Conservation (phyloP, 2,888 invertebrate genomes). For the Athripsodes cinereus region DNA sequence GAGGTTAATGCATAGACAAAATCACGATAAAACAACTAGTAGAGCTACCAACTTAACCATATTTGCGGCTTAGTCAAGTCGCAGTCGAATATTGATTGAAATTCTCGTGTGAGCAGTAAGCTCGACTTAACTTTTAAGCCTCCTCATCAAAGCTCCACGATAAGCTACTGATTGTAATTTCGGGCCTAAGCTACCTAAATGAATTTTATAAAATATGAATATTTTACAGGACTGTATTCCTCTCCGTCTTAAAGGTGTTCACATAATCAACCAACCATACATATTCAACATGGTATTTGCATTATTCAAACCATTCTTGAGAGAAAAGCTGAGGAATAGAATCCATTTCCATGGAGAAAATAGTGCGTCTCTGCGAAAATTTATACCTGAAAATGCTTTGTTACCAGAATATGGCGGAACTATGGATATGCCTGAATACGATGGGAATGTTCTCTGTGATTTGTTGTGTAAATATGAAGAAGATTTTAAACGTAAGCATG, state of each 20-base stretch:
- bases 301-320: slow-evolving; percentile 81
- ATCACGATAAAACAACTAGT: too few species aligned
- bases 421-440: slow-evolving; percentile 55
- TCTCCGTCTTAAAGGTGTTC: slow-evolving; percentile 75
- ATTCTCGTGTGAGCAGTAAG: too few species aligned
- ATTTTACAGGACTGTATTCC: slow-evolving; percentile 70
- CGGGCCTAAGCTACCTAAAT: too few species aligned
- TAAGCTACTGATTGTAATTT: too few species aligned
- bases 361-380: slow-evolving; percentile 51
- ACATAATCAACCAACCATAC: slow-evolving; percentile 81
- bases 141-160: too few species aligned
- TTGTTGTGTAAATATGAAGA: slow-evolving; percentile 61
- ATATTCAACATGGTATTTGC: slow-evolving; percentile 82
- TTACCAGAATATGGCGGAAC: slow-evolving; percentile 63
- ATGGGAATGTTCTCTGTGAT: slow-evolving; percentile 59
- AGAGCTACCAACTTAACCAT: too few species aligned
- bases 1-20: too few species aligned
- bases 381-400: slow-evolving; percentile 53
- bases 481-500: slow-evolving; percentile 58
- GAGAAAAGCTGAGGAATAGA: slow-evolving; percentile 74
- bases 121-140: too few species aligned
- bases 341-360: slow-evolving; percentile 71
- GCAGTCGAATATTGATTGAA: too few species aligned
- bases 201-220: too few species aligned
- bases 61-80: too few species aligned